Evolutionary conservation across 2,113 vertebrate genomes (phyloP).

Genomic region (Empidonax alnorum): DNA sequence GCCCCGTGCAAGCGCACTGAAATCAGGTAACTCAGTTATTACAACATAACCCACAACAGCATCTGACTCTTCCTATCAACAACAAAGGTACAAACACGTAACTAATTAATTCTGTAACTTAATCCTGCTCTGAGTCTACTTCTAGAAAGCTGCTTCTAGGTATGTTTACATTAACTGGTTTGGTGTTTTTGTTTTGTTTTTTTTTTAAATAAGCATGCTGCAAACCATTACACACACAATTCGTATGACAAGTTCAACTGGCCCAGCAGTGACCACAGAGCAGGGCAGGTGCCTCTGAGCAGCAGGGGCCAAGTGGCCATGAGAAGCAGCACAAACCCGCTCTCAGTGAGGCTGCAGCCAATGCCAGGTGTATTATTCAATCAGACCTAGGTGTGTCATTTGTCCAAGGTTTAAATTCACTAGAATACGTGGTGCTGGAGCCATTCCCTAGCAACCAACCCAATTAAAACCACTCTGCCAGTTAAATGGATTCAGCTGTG

Average conservation of each 20-base stretch:
- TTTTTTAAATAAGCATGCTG: background rate
- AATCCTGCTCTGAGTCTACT: background rate
- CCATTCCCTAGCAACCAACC: conserved; percentile 72
- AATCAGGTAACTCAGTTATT: background rate
- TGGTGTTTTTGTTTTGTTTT: background rate
- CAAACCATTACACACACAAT: background rate
- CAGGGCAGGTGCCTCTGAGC: background rate
- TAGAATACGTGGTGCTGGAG: background rate
- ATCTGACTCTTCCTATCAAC: background rate
- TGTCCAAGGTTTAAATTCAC: conserved; percentile 2
- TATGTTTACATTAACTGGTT: background rate
- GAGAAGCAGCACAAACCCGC: background rate
- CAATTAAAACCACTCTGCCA: conserved; percentile 72
- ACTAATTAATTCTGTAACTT: background rate
- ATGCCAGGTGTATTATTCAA: background rate
- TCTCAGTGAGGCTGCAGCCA: background rate
- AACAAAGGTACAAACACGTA: background rate
- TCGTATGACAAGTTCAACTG: background rate
- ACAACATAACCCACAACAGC: background rate
- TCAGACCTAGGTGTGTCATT: conserved; percentile 33
- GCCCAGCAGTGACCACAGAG: background rate
- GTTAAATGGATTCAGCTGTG: conserved; percentile 35
- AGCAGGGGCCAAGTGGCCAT: background rate
- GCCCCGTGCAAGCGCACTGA: background rate
- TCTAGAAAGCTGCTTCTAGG: background rate